Base-by-base conservation (phyloP, 2,888 invertebrate species). In the Rotaria magnacalcarata region DNA sequence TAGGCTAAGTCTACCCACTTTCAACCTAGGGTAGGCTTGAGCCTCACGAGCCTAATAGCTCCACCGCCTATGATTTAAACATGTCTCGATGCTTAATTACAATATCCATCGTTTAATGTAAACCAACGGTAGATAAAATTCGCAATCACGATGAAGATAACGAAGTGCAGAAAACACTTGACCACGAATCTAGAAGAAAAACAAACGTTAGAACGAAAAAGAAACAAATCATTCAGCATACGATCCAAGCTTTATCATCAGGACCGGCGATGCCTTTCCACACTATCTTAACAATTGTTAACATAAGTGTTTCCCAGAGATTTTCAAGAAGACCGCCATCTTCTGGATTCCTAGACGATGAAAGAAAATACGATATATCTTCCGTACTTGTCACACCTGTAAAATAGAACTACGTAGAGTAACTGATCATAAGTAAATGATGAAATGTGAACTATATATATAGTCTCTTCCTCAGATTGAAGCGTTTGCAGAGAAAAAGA, bases 91-190 rank as follows among this genome's bases (percentile, higher is more conserved):
- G 85, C 93, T 92, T 92, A 93, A 92, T 90, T 93, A 93, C 84
- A 93, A 89, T 85, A 93, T 91, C 11, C 92, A 91, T 80, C 93
- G 89, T 87, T 93, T 92, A 86, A 93, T 88, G 86, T 93, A 92
- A 54, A 93, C 90, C 89, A 92, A 92, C 1, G 93, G 93, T 84
- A 92, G 91, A 80, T 93, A 92, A 47, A 93, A 89, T 88, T 92
- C 92, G 89, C 93, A 93, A 88, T 92, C 93, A 85, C 93, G 89
- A 14, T 92, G 93, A 67, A 93, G 89, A 67, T 93, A 90, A 90
- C 93, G 93, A 54, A 93, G 92, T 88, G 93, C 93, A 16, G 93
- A 92, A 88, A 93, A 90, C 1, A 93, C 93, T 89, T 93, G 93
- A 16, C 93, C 93, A 60, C 93, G 91, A 75, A 43, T 75, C 43